Evolutionary conservation across 2,888 invertebrate genomes (phyloP).

Genomic region (Pomacea canaliculata): DNA sequence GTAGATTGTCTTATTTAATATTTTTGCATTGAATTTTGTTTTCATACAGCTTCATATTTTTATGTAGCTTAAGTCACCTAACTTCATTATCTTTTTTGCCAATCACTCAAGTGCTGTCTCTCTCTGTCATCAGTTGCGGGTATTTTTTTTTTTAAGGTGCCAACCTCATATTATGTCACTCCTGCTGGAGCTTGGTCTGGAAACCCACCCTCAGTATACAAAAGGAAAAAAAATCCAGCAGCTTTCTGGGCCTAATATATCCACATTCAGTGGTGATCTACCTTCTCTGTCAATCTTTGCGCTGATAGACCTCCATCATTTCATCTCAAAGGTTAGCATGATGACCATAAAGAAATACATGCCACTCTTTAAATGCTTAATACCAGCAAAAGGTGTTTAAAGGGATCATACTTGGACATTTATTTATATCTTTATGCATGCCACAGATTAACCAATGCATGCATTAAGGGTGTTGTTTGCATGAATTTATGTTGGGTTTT

Average conservation of each 20-base stretch:
- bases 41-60: too few species aligned
- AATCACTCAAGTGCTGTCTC: too few species aligned
- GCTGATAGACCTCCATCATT: constrained; percentile 61
- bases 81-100: too few species aligned
- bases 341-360: neutral
- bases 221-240: constrained; percentile 63
- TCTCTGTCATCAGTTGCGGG: too few species aligned
- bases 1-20: too few species aligned
- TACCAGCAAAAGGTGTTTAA: too few species aligned
- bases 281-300: constrained; percentile 59
- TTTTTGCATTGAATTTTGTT: too few species aligned
- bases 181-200: constrained; percentile 61
- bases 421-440: too few species aligned
- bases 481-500: neutral
- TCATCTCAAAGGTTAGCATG: constrained; percentile 54
- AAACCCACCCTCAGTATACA: constrained; percentile 58
- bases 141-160: constrained; percentile 39
- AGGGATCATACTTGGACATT: neutral
- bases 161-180: constrained; percentile 65
- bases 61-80: too few species aligned
- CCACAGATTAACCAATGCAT: too few species aligned
- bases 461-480: too few species aligned
- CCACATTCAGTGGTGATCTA: constrained; percentile 59
- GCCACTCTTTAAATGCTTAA: too few species aligned
- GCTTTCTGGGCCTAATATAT: constrained; percentile 51